phyloP scores from a whole-genome alignment of 2,888 invertebrate genomes.

The Amiota communis region DNA sequence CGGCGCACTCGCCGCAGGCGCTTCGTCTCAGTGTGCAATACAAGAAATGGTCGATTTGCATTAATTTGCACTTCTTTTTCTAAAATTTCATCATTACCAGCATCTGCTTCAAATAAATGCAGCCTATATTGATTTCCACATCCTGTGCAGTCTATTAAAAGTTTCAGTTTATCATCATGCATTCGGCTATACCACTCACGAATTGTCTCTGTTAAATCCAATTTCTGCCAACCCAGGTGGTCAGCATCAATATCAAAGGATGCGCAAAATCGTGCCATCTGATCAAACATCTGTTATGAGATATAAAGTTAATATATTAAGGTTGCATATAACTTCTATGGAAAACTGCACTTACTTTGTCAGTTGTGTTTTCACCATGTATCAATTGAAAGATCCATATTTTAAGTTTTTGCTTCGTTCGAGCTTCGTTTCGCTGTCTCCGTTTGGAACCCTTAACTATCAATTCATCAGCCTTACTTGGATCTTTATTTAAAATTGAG shows the following conservation, averaged over 20 bases:
- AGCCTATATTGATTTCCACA: constrained; percentile 84
- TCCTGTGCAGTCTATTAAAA: constrained; percentile 89
- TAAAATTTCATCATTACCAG: constrained; percentile 14
- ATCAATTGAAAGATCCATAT: constrained; percentile 70
- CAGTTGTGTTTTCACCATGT: constrained; percentile 57
- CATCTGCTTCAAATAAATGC: constrained; percentile 74
- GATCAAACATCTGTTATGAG: constrained; percentile 75
- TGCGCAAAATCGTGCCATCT: constrained; percentile 76
- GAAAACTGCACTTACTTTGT: constrained; percentile 54
- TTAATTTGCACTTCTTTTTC: constrained; percentile 32
- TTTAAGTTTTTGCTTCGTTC: constrained; percentile 57
- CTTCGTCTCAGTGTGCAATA: constrained; percentile 84
- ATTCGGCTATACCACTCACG: constrained; percentile 80
- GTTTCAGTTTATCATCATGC: constrained; percentile 77
- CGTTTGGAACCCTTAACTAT: constrained; percentile 10
- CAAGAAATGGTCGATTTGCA: constrained; percentile 85
- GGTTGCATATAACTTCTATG: too few species aligned
- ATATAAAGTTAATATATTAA: neutral
- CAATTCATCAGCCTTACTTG: constrained; percentile 14
- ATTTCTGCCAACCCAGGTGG: constrained; percentile 87
- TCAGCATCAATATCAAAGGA: constrained; percentile 77
- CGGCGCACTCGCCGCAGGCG: constrained; percentile 82
- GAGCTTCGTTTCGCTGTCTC: constrained; percentile 36
- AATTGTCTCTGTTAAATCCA: constrained; percentile 86
- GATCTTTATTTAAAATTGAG: constrained; percentile 33